Evolutionary conservation across 2,797 vertebrate species (phyloP), one percentile per base, ranked within the genome.

Genomic region (Hemibagrus guttatus): DNA sequence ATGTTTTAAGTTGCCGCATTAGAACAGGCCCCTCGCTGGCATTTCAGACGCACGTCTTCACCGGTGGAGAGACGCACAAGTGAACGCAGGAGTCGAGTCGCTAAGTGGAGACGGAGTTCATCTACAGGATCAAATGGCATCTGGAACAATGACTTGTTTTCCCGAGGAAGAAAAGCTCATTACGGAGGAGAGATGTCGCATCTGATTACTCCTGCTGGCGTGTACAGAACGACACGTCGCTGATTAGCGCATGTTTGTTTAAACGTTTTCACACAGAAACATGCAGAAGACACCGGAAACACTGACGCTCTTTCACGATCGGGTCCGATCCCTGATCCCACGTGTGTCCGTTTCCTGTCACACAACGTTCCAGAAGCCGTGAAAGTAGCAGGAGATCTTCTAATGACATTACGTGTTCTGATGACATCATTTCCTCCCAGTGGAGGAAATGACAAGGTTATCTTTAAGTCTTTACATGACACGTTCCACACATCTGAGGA

Each of bases 91-190:
- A 72, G 39, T 72, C 12, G 39, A 26, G 69, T 46, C 21, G 46
- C 75, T 35, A 35, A 79, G 31, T 54, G 31, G 16, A n/a, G 71
- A 74, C 3, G 42, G 9, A 76, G 74, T 79, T 79, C 76, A 59
- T 39, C 76, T 1, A 26, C 7, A 23, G 54, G 75, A 58, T 79
- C 49, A 54, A 54, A 54, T 54, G 49, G 49, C 74, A 76, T 49
- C 14, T 14, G 74, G 49, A 76, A 76, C 74, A 76, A 76, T 76
- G 49, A 2, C n/a, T 35, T 26, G 76, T 79, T 79, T 76, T 28
- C 26, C 72, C 26, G 23, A 28, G 1, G 31, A 39, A 39, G 76
- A 58, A 79, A 59, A 79, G 28, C 76, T 79, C 56, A 23, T 59
- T 58, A 79, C 17, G 4, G 35, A 35, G 28, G 31, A 79, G n/a